Conservation (phyloP, 2,113 vertebrate genomes). For the Dromiciops gliroides region DNA sequence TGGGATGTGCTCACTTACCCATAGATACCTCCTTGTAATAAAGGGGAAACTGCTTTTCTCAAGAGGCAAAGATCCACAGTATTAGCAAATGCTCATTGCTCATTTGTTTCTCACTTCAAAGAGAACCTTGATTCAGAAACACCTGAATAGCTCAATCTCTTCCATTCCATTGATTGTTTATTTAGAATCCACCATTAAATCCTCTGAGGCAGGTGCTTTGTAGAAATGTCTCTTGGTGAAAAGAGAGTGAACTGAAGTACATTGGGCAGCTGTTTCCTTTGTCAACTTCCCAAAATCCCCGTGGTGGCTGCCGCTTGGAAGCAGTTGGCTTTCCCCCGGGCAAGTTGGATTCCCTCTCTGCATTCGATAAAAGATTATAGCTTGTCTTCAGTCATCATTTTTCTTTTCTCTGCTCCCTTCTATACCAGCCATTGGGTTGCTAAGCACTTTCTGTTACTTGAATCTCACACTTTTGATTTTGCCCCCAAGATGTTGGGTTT, state of each 20-base stretch:
- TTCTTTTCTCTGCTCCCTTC: not conserved
- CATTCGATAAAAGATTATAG: not conserved
- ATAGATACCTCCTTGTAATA: not conserved
- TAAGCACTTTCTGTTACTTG: not conserved
- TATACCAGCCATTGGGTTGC: not conserved
- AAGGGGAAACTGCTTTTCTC: conserved; percentile 5
- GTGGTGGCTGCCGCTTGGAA: not conserved
- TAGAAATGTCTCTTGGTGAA: not conserved
- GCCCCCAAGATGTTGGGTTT: not conserved
- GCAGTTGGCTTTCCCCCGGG: not conserved
- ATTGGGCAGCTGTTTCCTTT: not conserved
- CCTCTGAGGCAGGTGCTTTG: conserved; percentile 11
- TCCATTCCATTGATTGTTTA: not conserved
- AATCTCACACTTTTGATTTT: not conserved
- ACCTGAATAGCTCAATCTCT: conserved; percentile 39
- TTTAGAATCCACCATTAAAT: not conserved
- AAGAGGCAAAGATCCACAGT: conserved; percentile 3
- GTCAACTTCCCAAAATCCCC: not conserved
- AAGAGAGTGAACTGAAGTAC: not conserved
- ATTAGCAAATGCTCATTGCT: not conserved
- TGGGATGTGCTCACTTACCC: not conserved
- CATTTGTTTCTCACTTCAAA: not conserved
- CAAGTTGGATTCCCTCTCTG: not conserved
- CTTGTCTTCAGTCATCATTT: conserved; percentile 1
- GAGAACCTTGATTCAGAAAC: conserved; percentile 16